Conservation (phyloP, 2,797 vertebrate species). For the Bucorvus abyssinicus region DNA sequence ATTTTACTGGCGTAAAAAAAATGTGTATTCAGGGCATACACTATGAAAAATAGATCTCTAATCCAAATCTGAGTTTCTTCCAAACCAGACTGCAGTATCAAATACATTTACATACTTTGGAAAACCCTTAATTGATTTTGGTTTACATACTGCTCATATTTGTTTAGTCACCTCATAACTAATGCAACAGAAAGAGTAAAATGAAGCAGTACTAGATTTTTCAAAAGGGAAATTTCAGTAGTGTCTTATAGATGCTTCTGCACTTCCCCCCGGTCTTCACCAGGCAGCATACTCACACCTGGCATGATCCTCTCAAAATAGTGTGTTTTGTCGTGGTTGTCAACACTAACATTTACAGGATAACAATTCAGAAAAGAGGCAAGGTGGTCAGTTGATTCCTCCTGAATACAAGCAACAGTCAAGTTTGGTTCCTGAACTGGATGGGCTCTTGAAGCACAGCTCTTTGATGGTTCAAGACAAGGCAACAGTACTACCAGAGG, state of each 20-base stretch:
- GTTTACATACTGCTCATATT: neutral
- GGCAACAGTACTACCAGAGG: neutral
- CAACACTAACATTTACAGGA: neutral
- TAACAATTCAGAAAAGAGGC: neutral
- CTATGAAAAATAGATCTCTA: neutral
- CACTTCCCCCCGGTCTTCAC: neutral
- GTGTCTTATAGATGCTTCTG: neutral
- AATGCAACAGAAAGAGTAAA: conserved; percentile 3
- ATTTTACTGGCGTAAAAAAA: conserved; percentile 10
- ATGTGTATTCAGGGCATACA: neutral
- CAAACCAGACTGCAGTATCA: neutral
- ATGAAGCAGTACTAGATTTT: neutral
- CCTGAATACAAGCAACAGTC: neutral
- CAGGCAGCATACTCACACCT: neutral
- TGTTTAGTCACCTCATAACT: conserved; percentile 9
- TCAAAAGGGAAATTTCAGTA: neutral
- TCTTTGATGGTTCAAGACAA: neutral
- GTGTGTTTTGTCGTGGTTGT: neutral
- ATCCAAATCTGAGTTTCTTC: conserved; percentile 10
- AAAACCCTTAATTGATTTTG: neutral
- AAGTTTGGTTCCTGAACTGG: neutral
- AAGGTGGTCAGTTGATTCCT: neutral
- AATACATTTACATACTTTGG: conserved; percentile 8
- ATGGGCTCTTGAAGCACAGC: neutral
- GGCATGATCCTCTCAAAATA: neutral